Evolutionary conservation across 2,797 vertebrate species (phyloP), one percentile per base, ranked within the genome.

Genomic region (Falco rusticolus): DNA sequence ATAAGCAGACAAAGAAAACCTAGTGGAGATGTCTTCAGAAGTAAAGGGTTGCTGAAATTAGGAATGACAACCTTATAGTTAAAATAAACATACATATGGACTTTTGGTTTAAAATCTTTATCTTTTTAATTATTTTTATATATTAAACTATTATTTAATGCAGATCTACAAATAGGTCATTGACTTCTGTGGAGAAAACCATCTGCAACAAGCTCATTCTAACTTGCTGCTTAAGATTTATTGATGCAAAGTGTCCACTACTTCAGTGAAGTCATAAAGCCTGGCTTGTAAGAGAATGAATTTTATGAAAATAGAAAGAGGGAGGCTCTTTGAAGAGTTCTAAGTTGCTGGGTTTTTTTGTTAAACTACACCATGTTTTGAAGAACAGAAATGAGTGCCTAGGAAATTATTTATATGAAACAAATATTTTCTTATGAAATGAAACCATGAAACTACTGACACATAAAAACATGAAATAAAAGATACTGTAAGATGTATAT

Each of bases 1-100:
- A 3, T 61, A 83, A 56, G 5, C 4, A 59, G 12, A 9, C 17
- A 20, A 43, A 26, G 20, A 54, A 95, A 78, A 64, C 21, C 1
- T n/a, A 28, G 3, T 34, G 25, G 1, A 0, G 0, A 37, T 60
- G 2, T 29, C 33, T 89, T 91, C 16, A 56, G 20, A 77, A 87
- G 4, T 17, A 75, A 75, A 76, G 13, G 4, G 5, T 82, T 82
- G 2, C 5, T 68, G 33, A 56, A 39, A 31, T 56, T 39, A 43
- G 4, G 11, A 6, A 43, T 57, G 5, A 60, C 34, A 59, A 75
- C 9, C 0, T 54, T 41, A 15, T 21, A 78, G 13, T 4, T 13
- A 48, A 84, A 81, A 51, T 57, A 87, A 59, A 64, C 1, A 1
- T 37, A 19, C 2, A 19, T 11, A 48, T 3, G 87, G 41, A 61